phyloP scores from a whole-genome alignment of 1,140 invertebrate genomes.

The Drosophila nannoptera region DNA sequence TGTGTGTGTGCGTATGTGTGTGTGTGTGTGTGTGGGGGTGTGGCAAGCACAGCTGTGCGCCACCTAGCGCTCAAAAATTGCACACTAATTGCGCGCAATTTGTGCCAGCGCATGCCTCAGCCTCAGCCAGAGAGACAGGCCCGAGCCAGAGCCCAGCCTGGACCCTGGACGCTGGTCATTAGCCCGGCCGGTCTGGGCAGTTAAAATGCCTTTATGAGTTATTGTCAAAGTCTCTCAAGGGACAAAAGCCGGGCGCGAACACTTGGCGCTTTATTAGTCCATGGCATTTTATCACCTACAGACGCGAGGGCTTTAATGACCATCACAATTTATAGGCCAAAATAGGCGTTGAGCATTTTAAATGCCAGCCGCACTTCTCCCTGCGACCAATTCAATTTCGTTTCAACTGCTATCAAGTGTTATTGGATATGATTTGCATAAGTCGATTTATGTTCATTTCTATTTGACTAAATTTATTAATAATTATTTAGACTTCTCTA shows the following conservation, averaged over 20 bases:
- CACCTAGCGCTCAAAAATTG: conserved; percentile 72
- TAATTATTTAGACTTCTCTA: too few relatives aligned
- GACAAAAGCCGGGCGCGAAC: conserved; percentile 13
- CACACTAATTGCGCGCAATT: conserved; percentile 74
- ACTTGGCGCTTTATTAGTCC: conserved; percentile 47
- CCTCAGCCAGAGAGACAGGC: not conserved
- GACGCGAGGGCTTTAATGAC: conserved; percentile 57
- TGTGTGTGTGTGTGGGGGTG: conserved; percentile 26
- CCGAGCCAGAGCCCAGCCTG: conserved; percentile 22
- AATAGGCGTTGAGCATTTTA: conserved; percentile 54
- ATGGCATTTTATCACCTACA: conserved; percentile 34
- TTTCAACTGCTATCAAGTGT: conserved; percentile 33
- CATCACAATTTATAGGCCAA: conserved; percentile 59
- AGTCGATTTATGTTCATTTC: not conserved
- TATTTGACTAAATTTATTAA: too few relatives aligned
- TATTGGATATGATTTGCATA: conserved; percentile 10
- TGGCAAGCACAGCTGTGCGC: conserved; percentile 60
- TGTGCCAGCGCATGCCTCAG: conserved; percentile 35
- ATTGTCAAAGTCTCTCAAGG: conserved; percentile 60
- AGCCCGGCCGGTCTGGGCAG: conserved; percentile 51
- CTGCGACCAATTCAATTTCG: conserved; percentile 47
- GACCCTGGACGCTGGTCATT: conserved; percentile 56
- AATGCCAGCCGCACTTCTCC: conserved; percentile 14
- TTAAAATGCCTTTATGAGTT: conserved; percentile 73
- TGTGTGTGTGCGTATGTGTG: conserved; percentile 19